These are phyloP conservation scores for Ceratotherium simum DNA, from an alignment of 2,113 vertebrate species.

Conservation along the genomic window DNA sequence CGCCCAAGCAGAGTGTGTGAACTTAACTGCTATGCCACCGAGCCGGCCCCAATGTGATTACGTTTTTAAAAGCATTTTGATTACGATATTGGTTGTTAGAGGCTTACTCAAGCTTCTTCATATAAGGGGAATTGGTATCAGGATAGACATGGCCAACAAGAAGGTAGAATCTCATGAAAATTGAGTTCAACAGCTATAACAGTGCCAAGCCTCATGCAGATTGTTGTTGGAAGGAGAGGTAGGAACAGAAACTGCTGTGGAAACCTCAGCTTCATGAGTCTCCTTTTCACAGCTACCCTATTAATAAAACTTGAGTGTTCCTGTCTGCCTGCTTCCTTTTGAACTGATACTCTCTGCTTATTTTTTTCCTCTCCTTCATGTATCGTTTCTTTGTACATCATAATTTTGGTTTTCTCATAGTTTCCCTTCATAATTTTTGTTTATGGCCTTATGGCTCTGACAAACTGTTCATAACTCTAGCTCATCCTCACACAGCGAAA, in stretches of 20 bases:
- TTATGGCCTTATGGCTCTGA: neutral
- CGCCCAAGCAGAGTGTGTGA: too few species aligned
- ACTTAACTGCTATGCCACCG: too few species aligned
- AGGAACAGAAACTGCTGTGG: neutral
- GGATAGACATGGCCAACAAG: neutral
- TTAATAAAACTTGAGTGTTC: neutral
- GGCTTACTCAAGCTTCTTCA: neutral
- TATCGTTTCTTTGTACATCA: neutral
- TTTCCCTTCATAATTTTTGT: slow-evolving; percentile 43
- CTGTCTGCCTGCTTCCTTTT: slow-evolving; percentile 2
- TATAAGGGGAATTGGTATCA: neutral
- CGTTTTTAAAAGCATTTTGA: slow-evolving; percentile 1
- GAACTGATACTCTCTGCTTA: neutral
- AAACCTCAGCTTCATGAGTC: neutral
- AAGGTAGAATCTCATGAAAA: neutral
- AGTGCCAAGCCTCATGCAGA: neutral
- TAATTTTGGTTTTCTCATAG: slow-evolving; percentile 47
- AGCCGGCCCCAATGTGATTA: too few species aligned
- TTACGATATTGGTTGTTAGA: neutral
- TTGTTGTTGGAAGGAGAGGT: neutral
- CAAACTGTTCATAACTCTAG: neutral
- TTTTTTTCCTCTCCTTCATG: neutral
- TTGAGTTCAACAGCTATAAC: neutral
- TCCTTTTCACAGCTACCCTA: neutral
- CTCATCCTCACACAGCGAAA: neutral